A percentile compares a stretch with the other conserved stretches of the same genome.
phyloP scores from a whole-genome alignment of 30 jellyfish, hydroid and myxozoan genomes.

The Hydractinia echinata region DNA sequence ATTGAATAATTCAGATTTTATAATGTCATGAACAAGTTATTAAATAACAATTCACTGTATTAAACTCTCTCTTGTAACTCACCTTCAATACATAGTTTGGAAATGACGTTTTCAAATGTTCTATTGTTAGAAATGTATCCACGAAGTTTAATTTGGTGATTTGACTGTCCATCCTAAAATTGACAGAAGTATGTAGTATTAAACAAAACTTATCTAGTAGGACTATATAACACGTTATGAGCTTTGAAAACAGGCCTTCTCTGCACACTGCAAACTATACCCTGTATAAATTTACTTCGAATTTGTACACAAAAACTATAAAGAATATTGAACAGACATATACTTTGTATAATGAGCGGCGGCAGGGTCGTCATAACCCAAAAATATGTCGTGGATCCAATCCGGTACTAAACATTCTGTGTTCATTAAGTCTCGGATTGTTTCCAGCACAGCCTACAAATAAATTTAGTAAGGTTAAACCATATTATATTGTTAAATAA shows the following conservation, averaged over 20 bases:
- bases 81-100: conserved; percentile 81
- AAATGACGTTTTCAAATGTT: conserved; percentile 81
- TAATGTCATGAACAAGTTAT: too few species aligned
- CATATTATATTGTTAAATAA: background rate
- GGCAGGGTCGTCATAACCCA: conserved; percentile 98
- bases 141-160: conserved; percentile 67
- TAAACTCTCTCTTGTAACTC: too few species aligned
- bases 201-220: background rate
- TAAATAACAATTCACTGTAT: too few species aligned
- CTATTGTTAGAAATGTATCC: conserved; percentile 87
- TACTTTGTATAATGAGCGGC: conserved; percentile 94
- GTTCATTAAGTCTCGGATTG: conserved; percentile 96
- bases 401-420: conserved; percentile 97
- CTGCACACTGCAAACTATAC: background rate
- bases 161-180: conserved; percentile 63
- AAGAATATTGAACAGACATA: background rate
- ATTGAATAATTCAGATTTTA: too few species aligned
- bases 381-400: conserved; percentile 95
- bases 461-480: background rate
- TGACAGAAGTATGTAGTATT: background rate
- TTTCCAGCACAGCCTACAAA: conserved; percentile 92
- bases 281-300: background rate
- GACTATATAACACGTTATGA: background rate
- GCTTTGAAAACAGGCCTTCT: too few species aligned
- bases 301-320: background rate